These are phyloP conservation scores for Columba guinea DNA, from an alignment of 2,797 vertebrate genomes.

Conservation along the genomic window DNA sequence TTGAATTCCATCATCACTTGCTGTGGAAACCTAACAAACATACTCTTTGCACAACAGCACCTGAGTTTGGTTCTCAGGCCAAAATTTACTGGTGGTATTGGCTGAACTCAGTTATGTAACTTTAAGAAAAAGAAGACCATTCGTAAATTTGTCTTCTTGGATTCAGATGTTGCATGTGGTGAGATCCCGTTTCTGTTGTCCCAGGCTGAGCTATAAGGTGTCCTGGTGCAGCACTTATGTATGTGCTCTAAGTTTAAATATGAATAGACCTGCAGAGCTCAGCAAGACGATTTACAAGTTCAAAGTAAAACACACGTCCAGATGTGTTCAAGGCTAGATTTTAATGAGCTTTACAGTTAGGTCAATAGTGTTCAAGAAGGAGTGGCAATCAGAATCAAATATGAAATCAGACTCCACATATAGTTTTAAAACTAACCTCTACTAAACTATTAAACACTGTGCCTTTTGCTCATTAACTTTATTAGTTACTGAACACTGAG, in stretches of 20 bases:
- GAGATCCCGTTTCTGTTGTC: neutral
- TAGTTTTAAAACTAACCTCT: neutral
- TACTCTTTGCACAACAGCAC: neutral
- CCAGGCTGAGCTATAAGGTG: neutral
- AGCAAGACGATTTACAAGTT: neutral
- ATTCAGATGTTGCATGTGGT: neutral
- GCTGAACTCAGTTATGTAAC: neutral
- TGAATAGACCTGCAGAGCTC: neutral
- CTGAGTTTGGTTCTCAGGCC: neutral
- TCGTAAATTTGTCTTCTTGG: neutral
- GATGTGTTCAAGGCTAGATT: neutral
- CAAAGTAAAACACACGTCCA: neutral
- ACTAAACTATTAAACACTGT: neutral
- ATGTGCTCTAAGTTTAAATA: neutral
- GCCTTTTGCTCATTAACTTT: neutral
- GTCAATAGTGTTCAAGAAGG: neutral
- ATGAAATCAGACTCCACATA: neutral
- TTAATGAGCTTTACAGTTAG: neutral
- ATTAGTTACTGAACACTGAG: neutral
- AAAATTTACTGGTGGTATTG: neutral
- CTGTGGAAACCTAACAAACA: neutral
- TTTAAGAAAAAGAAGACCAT: neutral
- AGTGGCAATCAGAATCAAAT: neutral
- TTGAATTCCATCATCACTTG: neutral
- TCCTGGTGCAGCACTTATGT: neutral